Percentiles rank a stretch among this genome's conserved stretches.
These are phyloP conservation scores for Panthera tigris DNA, from an alignment of 2,113 vertebrate genomes.

Conservation along the genomic window DNA sequence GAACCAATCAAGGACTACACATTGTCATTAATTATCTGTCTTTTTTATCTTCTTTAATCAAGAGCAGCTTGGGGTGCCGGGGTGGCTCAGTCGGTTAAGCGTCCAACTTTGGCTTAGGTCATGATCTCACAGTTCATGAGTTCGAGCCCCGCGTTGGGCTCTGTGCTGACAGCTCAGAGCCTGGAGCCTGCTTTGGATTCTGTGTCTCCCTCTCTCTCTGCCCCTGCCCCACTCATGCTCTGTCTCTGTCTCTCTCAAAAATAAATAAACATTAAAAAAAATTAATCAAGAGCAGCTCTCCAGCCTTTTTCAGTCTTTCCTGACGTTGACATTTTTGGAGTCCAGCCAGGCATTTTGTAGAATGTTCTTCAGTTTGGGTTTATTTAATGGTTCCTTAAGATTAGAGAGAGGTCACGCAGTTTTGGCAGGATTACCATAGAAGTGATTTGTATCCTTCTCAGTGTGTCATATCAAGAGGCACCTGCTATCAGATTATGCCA, in stretches of 20 bases:
- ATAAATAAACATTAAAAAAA: too few species aligned
- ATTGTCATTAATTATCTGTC: neutral
- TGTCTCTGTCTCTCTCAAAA: too few species aligned
- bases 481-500: neutral
- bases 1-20: neutral
- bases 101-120: too few species aligned
- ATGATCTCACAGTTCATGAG: too few species aligned
- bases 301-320: neutral
- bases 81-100: too few species aligned
- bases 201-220: too few species aligned
- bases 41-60: neutral
- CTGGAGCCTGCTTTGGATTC: too few species aligned
- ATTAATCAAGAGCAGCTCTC: neutral
- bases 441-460: neutral
- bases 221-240: too few species aligned
- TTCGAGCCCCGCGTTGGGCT: too few species aligned
- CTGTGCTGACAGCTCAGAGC: too few species aligned
- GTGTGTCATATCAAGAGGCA: neutral
- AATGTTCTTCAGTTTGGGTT: neutral
- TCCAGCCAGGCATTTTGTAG: neutral
- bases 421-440: neutral
- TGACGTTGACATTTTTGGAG: neutral
- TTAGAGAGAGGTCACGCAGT: neutral
- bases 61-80: neutral
- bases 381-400: neutral